Evolutionary conservation across 1,140 invertebrate species (phyloP).

Genomic region (Reticulitermes speratus): DNA sequence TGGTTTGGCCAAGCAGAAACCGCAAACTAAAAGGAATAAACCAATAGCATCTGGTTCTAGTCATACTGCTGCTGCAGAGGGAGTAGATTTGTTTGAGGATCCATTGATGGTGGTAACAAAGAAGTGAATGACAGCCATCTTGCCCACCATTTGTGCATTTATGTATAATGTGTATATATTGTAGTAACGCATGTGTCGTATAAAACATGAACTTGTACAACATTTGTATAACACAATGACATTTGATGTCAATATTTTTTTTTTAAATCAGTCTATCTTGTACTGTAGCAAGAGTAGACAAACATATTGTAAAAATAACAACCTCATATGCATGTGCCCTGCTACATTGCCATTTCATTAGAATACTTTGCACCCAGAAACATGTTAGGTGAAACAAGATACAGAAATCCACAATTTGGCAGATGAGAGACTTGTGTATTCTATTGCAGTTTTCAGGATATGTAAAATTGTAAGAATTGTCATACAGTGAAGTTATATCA

Average conservation of each 20-base stretch:
- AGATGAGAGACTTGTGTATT: too few species aligned
- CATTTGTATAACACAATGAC: neutral
- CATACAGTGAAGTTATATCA: too few species aligned
- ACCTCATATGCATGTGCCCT: neutral
- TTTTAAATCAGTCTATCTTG: neutral
- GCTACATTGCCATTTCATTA: neutral
- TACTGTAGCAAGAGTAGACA: neutral
- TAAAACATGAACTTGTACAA: neutral
- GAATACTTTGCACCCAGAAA: neutral
- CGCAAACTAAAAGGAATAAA: neutral
- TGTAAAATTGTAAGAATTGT: too few species aligned
- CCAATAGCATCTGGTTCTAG: neutral
- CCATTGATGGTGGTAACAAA: neutral
- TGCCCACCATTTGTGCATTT: neutral
- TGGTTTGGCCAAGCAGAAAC: neutral
- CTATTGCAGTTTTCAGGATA: too few species aligned
- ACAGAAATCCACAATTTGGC: too few species aligned
- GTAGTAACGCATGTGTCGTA: neutral
- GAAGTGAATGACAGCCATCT: neutral
- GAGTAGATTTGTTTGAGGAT: neutral
- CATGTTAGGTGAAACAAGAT: too few species aligned
- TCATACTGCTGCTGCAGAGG: neutral
- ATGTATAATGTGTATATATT: neutral
- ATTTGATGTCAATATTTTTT: neutral
- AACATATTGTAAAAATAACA: neutral